Base-by-base conservation (phyloP, 2,888 invertebrate genomes). In the Heliconius hortense region DNA sequence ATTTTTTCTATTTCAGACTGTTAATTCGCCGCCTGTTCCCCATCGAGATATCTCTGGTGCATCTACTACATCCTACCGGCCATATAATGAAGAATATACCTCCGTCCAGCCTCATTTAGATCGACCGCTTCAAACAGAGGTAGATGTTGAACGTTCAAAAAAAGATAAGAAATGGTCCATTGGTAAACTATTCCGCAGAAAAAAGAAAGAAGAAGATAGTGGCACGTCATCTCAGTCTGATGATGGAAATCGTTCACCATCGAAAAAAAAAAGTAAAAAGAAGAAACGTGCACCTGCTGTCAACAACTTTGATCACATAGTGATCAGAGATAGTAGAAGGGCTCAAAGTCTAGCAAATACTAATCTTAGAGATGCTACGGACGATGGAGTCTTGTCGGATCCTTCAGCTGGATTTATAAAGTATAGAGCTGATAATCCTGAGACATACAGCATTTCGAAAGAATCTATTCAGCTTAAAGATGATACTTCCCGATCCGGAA, bases 121-220 rank as follows among this genome's bases (percentile, higher is more conserved):
- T 67, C 85, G 90, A 72, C 87, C 90, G 21, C 80, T 82, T 60
- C 89, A 86, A 78, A 84, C 88, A 68, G 90, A 91, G 81, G 82
- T 84, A 18, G 92, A 92, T 62, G 80, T 83, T n/a, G 93, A 93
- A 86, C 89, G 92, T 82, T 83, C 85, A 79, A 94, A 94, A 79
- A 95, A 95, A 83, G 96, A 96, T 82, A 96, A 96, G 82, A 97
- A 97, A 88, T 97, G 97, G 97, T 96, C 97, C 13, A 95, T 97
- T 64, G 97, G 97, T 11, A 96, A 96, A 82, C 94, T 97, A 4
- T 96, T 97, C 85, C 95, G 96, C 79, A 95, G 96, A 85, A 96
- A 96, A 89, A 97, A 97, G 88, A 96, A 96, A 80, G 95, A 95
- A 77, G 95, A 95, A 66, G 95, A 95, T 80, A 95, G 93, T 68